Evolutionary conservation across 2,113 vertebrate genomes (phyloP).

Genomic region (Coturnix japonica): DNA sequence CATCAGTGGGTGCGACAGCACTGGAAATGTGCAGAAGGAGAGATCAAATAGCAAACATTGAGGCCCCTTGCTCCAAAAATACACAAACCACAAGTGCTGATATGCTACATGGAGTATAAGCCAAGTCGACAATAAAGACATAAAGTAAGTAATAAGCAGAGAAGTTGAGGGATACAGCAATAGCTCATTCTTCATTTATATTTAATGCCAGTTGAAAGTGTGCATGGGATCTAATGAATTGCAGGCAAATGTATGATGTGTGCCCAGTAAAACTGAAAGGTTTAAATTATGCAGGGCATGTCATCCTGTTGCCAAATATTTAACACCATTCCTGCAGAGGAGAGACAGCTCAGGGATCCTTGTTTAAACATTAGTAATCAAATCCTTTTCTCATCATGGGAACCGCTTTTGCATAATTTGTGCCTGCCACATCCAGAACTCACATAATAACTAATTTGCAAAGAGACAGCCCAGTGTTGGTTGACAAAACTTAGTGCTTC

Average conservation of each 20-base stretch:
- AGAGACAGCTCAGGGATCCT: slow-evolving; percentile 31
- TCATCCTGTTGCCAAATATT: slow-evolving; percentile 52
- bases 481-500: slow-evolving; percentile 7
- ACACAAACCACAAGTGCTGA: not conserved
- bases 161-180: slow-evolving; percentile 16
- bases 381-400: slow-evolving; percentile 21
- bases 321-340: slow-evolving; percentile 18
- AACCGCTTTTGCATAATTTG: slow-evolving; percentile 35
- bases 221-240: slow-evolving; percentile 21
- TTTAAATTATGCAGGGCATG: slow-evolving; percentile 52
- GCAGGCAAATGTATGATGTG: not conserved
- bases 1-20: slow-evolving; percentile 34
- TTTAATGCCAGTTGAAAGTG: slow-evolving; percentile 30
- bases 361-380: slow-evolving; percentile 56
- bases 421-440: slow-evolving; percentile 6
- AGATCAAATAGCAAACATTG: slow-evolving; percentile 52
- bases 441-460: not conserved
- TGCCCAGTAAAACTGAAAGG: not conserved
- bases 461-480: fast-evolving
- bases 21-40: slow-evolving; percentile 33
- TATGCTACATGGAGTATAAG: not conserved
- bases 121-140: not conserved
- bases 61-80: slow-evolving; percentile 18
- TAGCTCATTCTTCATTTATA: slow-evolving; percentile 16
- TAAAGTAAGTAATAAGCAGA: not conserved